Base-by-base conservation (phyloP, 2,888 invertebrate species). In the Thereva nobilitata region DNA sequence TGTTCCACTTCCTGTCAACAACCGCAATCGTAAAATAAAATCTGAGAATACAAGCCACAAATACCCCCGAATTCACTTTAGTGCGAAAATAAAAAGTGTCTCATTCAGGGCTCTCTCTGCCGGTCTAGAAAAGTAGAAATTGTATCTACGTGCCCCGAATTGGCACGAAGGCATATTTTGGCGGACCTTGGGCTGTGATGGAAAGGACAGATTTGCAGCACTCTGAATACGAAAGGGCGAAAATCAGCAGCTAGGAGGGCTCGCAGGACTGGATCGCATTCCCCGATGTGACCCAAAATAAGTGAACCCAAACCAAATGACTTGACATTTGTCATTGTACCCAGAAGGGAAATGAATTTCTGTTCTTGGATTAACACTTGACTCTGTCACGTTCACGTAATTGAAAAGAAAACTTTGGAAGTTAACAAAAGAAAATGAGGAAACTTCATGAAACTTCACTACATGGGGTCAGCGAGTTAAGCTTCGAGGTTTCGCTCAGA, bases 401-500 rank as follows among this genome's bases (percentile, higher is more conserved):
- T 63, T 63, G 63, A 63, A 63, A 63, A 52, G 63, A 52, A 63
- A 63, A 63, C 63, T 63, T 63, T 63, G 34, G 50, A 41, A 63
- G 52, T 52, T 63, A 63, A 63, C 63, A 63, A 63, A 63, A 63
- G 63, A 52, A 63, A 63, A 63, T 63, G 63, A 63, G 50, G 49
- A 63, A 63, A 63, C 63, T 63, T 63, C 52, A 52, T 52, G 50
- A 63, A 59, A 23, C 23, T 23, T 23, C 23, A 23, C 23, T 23
- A 23, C 23, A 23, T 23, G 23, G 23, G 23, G 23, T 23, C 23
- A 23, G 23, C 23, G 23, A 23, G 23, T 23, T 23, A 23, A 23
- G 23, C 23, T 23, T 23, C 23, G 23, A 23, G 23, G 23, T 23
- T 23, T 23, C 23, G 23, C 23, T 2, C 23, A 23, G 1, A 23